Evolutionary conservation across 2,888 invertebrate genomes (phyloP), one percentile per base, ranked within the genome.

Genomic region (Cataglyphis altisquamis): DNA sequence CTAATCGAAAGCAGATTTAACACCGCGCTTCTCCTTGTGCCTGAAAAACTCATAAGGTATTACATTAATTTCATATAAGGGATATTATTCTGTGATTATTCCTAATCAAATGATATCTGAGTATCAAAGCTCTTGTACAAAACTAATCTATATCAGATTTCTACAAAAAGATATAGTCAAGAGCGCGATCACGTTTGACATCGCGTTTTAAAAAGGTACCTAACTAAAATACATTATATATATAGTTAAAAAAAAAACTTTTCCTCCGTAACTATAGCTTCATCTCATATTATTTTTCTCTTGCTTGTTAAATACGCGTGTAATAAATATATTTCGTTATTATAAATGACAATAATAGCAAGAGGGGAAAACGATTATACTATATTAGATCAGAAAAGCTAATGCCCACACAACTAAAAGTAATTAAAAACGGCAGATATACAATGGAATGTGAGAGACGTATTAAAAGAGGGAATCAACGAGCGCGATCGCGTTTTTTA

Each of bases 81-180:
- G 84, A 32, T 80, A 21, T 73, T 86, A 36, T 75, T 86, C 86
- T 67, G 67, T 18, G n/a, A n/a, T 87, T 87, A 86, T 67, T 66
- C 77, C 87, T 86, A 89, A 80, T 77, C 68, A 87, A 88, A 88
- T 83, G 83, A 89, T 90, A 87, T 88, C 88, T 86, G 88, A 88
- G 81, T 91, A 91, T 91, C 86, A 88, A 92, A 91, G 88, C 88
- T n/a, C 48, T 91, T 89, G 91, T 92, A 91, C 83, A 91, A 91
- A 90, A 91, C 88, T 88, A 91, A 90, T 84, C 86, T 91, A 91
- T 82, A 64, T 88, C 83, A 84, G 84, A 84, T 88, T 85, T 86
- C 87, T 84, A 89, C 73, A 66, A 82, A 45, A 74, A 82, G 72
- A 77, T 74, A 75, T 60, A 74, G 63, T 85, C 68, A 84, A 83